Evolutionary conservation across 2,797 vertebrate species (phyloP).

Genomic region (Melanotaenia parkinsoni): DNA sequence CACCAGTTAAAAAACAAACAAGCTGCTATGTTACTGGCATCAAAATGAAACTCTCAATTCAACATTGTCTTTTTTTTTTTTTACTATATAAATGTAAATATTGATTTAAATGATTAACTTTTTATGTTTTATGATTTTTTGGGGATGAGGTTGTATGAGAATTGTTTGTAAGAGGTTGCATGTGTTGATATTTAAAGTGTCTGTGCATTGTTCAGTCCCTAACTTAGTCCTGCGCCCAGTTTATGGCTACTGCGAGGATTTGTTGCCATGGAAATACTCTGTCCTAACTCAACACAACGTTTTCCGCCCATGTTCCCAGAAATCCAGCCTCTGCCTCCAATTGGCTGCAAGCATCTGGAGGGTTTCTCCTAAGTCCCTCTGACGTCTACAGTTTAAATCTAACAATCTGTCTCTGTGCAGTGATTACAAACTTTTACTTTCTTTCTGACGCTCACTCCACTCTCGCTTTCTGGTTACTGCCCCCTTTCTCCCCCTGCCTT

Average conservation of each 20-base stretch:
- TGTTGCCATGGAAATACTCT: conserved; percentile 73
- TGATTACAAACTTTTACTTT: conserved; percentile 66
- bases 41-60: neutral
- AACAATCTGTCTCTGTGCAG: conserved; percentile 76
- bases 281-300: conserved; percentile 57
- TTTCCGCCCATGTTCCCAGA: conserved; percentile 64
- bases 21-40: neutral
- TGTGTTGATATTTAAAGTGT: conserved; percentile 7
- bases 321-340: conserved; percentile 59
- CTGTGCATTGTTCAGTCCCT: conserved; percentile 28
- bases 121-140: neutral
- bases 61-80: neutral
- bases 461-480: conserved; percentile 45
- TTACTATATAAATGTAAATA: neutral
- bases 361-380: conserved; percentile 70
- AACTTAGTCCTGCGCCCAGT: conserved; percentile 29
- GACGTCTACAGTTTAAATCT: conserved; percentile 74
- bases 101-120: neutral
- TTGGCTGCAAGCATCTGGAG: conserved; percentile 55
- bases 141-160: neutral
- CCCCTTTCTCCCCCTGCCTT: conserved; percentile 40
- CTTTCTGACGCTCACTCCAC: conserved; percentile 45
- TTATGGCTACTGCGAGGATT: conserved; percentile 62
- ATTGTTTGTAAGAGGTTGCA: neutral
- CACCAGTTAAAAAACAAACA: neutral